Percentiles rank a stretch among this genome's conserved stretches.
phyloP scores from a whole-genome alignment of 2,113 vertebrate species.

The Phalacrocorax brasilianus region DNA sequence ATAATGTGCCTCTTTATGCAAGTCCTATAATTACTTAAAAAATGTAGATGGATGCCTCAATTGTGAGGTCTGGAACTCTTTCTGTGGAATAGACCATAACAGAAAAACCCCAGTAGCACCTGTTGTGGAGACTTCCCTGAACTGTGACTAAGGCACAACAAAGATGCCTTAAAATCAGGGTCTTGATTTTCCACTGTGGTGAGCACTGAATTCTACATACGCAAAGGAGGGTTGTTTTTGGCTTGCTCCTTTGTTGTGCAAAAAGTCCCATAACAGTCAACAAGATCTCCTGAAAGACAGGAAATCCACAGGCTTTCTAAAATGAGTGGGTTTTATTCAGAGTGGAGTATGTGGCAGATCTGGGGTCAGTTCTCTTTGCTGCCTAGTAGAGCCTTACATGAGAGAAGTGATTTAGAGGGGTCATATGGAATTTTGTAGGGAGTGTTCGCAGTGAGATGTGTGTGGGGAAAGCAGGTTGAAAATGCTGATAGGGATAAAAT shows the following conservation, averaged over 20 bases:
- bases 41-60: accelerated
- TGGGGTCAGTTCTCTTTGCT: neutral
- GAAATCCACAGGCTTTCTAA: neutral
- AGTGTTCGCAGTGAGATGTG: neutral
- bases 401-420: neutral
- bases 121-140: neutral
- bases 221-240: neutral
- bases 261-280: neutral
- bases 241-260: neutral
- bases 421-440: neutral
- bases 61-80: neutral
- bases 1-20: neutral
- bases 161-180: neutral
- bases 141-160: neutral
- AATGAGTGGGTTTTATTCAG: neutral
- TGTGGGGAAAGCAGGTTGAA: neutral
- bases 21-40: neutral
- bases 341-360: neutral
- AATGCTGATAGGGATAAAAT: neutral
- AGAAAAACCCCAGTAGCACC: neutral
- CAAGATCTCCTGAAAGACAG: neutral
- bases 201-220: neutral
- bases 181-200: neutral
- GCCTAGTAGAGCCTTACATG: neutral
- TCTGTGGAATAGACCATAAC: neutral